These are phyloP conservation scores for Clepsis dumicolana DNA, from an alignment of 2,888 invertebrate species.

Conservation along the genomic window DNA sequence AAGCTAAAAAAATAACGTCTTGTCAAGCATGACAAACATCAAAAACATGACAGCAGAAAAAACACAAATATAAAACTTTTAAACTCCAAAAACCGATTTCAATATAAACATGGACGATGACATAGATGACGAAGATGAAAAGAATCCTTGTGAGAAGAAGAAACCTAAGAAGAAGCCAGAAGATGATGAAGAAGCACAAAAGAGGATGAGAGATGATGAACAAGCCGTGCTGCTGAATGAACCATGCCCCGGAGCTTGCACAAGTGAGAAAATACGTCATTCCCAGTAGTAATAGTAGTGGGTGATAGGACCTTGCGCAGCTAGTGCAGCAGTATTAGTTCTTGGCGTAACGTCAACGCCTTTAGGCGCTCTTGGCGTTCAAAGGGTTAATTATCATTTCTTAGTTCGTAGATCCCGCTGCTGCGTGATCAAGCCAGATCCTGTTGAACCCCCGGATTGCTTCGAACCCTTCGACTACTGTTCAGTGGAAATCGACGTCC, in stretches of 20 bases:
- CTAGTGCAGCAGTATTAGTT: too few relatives aligned
- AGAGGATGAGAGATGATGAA: background rate
- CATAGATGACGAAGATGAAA: background rate
- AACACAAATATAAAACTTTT: background rate
- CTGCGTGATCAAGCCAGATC: background rate
- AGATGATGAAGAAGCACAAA: background rate
- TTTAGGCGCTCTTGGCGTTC: too few relatives aligned
- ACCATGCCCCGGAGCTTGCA: background rate
- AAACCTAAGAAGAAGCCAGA: background rate
- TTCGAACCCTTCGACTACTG: background rate
- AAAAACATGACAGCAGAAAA: background rate
- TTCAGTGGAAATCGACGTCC: background rate
- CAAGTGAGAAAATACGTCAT: background rate
- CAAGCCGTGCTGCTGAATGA: background rate
- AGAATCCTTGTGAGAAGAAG: background rate
- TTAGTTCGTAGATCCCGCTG: background rate
- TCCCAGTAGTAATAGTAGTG: background rate
- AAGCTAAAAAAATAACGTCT: background rate
- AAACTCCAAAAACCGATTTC: background rate
- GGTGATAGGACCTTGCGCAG: too few relatives aligned
- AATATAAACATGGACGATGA: conserved; percentile 1
- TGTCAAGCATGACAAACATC: background rate
- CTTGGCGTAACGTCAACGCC: too few relatives aligned
- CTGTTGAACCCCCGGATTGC: background rate
- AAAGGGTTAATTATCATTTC: background rate